These are phyloP conservation scores for Tokudaia tokunoshimensis DNA, from an alignment of 2,797 vertebrate species.

Conservation along the genomic window DNA sequence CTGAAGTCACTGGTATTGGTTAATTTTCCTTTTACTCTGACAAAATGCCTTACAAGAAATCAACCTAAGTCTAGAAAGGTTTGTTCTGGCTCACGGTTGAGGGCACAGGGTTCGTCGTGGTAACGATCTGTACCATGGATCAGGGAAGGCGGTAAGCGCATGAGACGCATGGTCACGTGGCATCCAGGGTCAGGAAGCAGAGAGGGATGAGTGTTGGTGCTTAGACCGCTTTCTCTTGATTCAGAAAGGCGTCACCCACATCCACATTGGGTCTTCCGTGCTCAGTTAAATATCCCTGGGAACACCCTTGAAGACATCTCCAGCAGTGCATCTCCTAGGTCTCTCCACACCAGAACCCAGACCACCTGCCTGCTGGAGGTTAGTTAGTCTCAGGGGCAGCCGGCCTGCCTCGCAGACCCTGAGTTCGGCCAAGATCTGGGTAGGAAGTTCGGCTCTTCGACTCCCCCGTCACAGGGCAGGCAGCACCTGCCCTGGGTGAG, in stretches of 20 bases:
- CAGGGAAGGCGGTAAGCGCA: background rate
- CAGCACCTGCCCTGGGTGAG: background rate
- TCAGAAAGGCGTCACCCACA: background rate
- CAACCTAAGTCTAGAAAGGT: background rate
- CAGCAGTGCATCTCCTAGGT: background rate
- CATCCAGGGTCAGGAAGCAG: background rate
- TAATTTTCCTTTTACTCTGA: background rate
- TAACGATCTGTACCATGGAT: background rate
- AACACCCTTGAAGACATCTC: background rate
- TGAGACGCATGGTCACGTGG: background rate
- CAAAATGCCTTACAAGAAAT: background rate
- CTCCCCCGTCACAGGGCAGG: rapidly evolving
- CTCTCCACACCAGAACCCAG: background rate
- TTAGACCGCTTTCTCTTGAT: background rate
- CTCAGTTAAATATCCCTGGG: background rate
- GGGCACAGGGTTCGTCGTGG: background rate
- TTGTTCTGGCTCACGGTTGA: background rate
- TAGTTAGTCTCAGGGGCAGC: background rate
- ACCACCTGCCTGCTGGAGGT: background rate
- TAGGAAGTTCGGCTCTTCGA: background rate
- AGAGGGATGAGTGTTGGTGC: background rate
- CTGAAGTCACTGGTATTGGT: background rate
- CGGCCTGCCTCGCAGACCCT: background rate
- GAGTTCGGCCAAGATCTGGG: rapidly evolving
- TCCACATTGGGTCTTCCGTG: background rate